Evolutionary conservation across 2,888 invertebrate species (phyloP).

Genomic region (Zelleria hepariella): DNA sequence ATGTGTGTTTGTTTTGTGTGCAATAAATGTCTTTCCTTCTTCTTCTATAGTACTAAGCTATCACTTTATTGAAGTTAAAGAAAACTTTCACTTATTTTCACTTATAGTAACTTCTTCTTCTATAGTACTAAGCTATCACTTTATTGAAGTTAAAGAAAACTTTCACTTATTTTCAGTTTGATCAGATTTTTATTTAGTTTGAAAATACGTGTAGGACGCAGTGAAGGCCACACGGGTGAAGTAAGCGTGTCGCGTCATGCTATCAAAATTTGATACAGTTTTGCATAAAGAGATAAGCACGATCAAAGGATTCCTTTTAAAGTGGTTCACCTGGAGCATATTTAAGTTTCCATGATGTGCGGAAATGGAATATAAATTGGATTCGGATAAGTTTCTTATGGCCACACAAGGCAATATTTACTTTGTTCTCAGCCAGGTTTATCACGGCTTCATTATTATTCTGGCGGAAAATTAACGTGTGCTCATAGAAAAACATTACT

Average conservation of each 20-base stretch:
- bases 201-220: not conserved
- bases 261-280: conserved; percentile 60
- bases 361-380: conserved; percentile 72
- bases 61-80: no score
- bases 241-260: conserved; percentile 7
- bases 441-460: conserved; percentile 23
- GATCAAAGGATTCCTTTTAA: conserved; percentile 68
- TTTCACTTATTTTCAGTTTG: no score
- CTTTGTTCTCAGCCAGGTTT: conserved; percentile 46
- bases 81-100: no score
- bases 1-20: no score
- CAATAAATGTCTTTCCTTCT: no score
- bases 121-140: no score
- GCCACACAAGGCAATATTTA: conserved; percentile 51
- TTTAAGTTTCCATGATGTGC: conserved; percentile 71
- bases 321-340: conserved; percentile 69
- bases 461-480: not conserved
- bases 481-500: not conserved
- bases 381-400: conserved; percentile 67
- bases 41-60: no score
- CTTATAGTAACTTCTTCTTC: no score
- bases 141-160: no score
- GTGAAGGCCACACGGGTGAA: not conserved
- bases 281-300: conserved; percentile 62
- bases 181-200: no score